These are phyloP conservation scores for Dryadula phaetusa DNA, from an alignment of 2,888 invertebrate species.

Conservation along the genomic window DNA sequence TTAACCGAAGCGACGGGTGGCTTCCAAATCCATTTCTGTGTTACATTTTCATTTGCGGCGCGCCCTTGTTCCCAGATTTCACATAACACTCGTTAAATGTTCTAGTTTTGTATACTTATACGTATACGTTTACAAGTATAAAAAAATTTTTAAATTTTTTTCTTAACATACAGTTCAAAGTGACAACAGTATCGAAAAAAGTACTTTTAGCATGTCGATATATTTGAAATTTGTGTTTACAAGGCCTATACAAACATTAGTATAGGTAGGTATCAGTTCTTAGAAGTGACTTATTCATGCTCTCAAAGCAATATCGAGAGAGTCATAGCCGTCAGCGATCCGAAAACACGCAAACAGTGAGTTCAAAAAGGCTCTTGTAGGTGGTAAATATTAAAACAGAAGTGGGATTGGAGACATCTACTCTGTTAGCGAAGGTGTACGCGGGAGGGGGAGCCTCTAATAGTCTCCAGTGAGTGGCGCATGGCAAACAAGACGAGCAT, in stretches of 20 bases:
- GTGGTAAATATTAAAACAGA: conserved; percentile 84
- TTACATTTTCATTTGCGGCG: conserved; percentile 84
- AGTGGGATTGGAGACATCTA: conserved; percentile 80
- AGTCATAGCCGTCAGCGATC: conserved; percentile 80
- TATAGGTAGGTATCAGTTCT: conserved; percentile 66
- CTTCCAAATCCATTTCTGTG: conserved; percentile 85
- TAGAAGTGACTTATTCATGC: conserved; percentile 80
- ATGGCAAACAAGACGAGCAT: conserved; percentile 74
- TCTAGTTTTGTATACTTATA: conserved; percentile 56
- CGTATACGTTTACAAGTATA: background rate
- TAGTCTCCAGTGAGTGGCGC: conserved; percentile 85
- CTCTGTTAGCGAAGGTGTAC: conserved; percentile 45
- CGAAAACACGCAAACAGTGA: conserved; percentile 83
- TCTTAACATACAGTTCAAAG: conserved; percentile 33
- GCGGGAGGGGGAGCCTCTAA: conserved; percentile 62
- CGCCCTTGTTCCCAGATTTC: conserved; percentile 67
- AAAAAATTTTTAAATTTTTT: conserved; percentile 25
- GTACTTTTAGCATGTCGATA: conserved; percentile 35
- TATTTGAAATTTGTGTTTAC: conserved; percentile 57
- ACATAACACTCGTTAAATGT: conserved; percentile 71
- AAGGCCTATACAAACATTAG: conserved; percentile 66
- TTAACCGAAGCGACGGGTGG: conserved; percentile 84
- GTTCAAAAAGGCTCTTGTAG: conserved; percentile 83
- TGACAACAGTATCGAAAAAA: conserved; percentile 29
- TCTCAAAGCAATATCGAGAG: conserved; percentile 78